phyloP scores from a whole-genome alignment of 2,113 vertebrate species.

The Thinocorus orbignyianus region DNA sequence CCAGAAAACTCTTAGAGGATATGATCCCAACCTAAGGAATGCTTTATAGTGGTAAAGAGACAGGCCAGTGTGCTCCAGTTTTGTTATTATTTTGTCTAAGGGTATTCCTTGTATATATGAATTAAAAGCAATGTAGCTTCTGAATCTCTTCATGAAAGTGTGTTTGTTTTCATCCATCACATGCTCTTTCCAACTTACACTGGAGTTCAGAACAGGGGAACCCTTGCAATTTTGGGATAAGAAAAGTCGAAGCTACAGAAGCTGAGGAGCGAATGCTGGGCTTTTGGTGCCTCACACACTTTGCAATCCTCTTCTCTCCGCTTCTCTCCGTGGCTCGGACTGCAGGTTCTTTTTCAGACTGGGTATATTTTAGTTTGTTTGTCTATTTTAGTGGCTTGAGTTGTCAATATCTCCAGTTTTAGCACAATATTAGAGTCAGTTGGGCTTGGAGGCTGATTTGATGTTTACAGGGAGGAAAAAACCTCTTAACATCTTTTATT shows the following conservation, averaged over 20 bases:
- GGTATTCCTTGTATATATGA: neutral
- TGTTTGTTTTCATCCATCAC: neutral
- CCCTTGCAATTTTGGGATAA: neutral
- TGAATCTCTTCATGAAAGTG: neutral
- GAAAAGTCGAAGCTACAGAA: neutral
- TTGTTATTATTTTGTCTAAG: neutral
- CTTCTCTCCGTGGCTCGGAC: neutral
- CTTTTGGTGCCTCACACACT: neutral
- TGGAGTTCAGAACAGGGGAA: neutral
- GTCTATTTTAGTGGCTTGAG: neutral
- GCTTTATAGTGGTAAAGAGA: neutral
- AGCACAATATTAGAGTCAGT: conserved; percentile 21
- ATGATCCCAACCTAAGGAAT: neutral
- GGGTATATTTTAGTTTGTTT: neutral
- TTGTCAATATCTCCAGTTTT: conserved; percentile 2
- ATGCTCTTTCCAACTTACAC: neutral
- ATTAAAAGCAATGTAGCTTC: neutral
- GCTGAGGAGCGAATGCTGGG: neutral
- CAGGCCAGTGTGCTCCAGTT: neutral
- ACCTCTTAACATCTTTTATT: conserved; percentile 73
- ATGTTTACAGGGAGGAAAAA: conserved; percentile 71
- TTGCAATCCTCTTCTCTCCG: neutral
- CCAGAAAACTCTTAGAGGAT: neutral
- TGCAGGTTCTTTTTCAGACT: neutral
- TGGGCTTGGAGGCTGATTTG: conserved; percentile 49